phyloP scores from a whole-genome alignment of 2,888 invertebrate genomes.

The Thera britannica region DNA sequence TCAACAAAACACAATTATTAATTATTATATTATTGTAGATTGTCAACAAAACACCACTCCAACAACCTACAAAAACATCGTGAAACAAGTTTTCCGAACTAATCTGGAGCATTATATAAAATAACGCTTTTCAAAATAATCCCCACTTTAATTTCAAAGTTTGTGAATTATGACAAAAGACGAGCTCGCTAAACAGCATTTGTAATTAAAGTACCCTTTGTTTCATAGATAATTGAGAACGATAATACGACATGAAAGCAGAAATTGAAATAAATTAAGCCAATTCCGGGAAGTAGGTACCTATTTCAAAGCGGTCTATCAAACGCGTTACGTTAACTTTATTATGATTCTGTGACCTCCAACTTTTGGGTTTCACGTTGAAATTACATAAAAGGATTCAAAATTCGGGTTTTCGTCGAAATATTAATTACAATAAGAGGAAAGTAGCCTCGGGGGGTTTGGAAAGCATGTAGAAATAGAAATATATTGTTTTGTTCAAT shows the following conservation, averaged over 20 bases:
- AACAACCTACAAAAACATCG: too few relatives aligned
- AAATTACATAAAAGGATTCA: constrained; percentile 49
- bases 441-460: constrained; percentile 22
- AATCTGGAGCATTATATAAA: constrained; percentile 22
- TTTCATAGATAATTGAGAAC: constrained; percentile 54
- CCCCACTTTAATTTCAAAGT: constrained; percentile 39
- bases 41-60: constrained; percentile 6
- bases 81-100: constrained; percentile 20
- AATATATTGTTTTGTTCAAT: constrained; percentile 16
- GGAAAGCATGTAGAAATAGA: constrained; percentile 10
- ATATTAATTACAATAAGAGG: constrained; percentile 39
- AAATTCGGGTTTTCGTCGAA: constrained; percentile 40
- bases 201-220: constrained; percentile 52
- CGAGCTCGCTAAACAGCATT: constrained; percentile 51
- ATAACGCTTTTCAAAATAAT: constrained; percentile 31
- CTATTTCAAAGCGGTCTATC: constrained; percentile 45
- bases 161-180: constrained; percentile 48
- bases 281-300: constrained; percentile 45
- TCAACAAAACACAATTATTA: constrained; percentile 7
- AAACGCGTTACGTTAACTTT: constrained; percentile 45
- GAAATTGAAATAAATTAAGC: constrained; percentile 57
- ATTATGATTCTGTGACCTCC: constrained; percentile 44
- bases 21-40: neutral
- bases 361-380: constrained; percentile 48
- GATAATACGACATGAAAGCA: constrained; percentile 57